phyloP scores from a whole-genome alignment of 2,888 invertebrate species.

The Nephrocerus scutellatus region DNA sequence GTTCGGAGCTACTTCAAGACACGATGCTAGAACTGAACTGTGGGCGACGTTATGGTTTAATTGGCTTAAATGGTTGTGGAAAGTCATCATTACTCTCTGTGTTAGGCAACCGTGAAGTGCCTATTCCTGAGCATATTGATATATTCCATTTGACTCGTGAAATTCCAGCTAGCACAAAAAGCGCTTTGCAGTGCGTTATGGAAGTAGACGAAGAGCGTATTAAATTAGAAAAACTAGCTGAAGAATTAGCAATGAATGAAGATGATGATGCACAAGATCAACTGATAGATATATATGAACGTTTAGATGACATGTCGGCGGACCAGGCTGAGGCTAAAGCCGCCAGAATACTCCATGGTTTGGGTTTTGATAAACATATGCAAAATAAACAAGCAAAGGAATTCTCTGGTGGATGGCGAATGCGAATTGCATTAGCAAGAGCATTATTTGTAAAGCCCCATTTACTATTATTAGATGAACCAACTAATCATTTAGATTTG shows the following conservation, averaged over 20 bases:
- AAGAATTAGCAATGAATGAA: slow-evolving; percentile 75
- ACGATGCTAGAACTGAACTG: slow-evolving; percentile 95
- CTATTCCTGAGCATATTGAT: slow-evolving; percentile 94
- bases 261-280: slow-evolving; percentile 93
- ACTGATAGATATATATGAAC: slow-evolving; percentile 94
- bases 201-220: slow-evolving; percentile 95
- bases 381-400: slow-evolving; percentile 81
- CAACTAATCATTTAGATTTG: slow-evolving; percentile 97
- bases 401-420: slow-evolving; percentile 94
- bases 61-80: slow-evolving; percentile 97
- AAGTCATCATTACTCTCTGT: slow-evolving; percentile 92
- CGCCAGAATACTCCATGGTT: slow-evolving; percentile 89
- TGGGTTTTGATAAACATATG: slow-evolving; percentile 86
- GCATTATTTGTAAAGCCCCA: slow-evolving; percentile 98
- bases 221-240: slow-evolving; percentile 85
- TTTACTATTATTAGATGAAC: slow-evolving; percentile 90
- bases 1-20: slow-evolving; percentile 91
- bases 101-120: slow-evolving; percentile 87
- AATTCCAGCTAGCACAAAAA: slow-evolving; percentile 96
- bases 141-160: slow-evolving; percentile 95
- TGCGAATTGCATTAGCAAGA: slow-evolving; percentile 95
- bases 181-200: slow-evolving; percentile 93
- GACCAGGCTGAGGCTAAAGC: slow-evolving; percentile 93
- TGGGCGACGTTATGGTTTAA: slow-evolving; percentile 90
- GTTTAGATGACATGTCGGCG: slow-evolving; percentile 93